Conservation (phyloP, 2,888 invertebrate species). For the Stenurella melanura region DNA sequence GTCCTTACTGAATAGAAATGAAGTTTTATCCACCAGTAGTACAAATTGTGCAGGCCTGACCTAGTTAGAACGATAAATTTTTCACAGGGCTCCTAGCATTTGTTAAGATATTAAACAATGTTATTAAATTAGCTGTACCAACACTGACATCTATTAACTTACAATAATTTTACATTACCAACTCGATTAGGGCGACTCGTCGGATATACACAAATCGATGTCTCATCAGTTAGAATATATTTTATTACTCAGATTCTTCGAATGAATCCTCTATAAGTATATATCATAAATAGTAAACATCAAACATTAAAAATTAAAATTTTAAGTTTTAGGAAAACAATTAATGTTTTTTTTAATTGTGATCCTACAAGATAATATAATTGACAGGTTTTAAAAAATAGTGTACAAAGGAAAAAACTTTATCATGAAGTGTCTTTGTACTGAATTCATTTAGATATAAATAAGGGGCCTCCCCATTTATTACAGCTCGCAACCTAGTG, state of each 20-base stretch:
- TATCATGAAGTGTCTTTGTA: too few relatives aligned
- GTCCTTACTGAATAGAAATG: too few relatives aligned
- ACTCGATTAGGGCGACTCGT: background rate
- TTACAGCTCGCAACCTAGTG: too few relatives aligned
- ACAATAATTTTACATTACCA: conserved; percentile 17
- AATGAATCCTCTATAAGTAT: background rate
- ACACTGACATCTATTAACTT: conserved; percentile 1
- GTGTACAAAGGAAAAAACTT: too few relatives aligned
- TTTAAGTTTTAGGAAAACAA: too few relatives aligned
- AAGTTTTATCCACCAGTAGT: too few relatives aligned
- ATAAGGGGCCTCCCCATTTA: too few relatives aligned
- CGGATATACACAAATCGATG: background rate
- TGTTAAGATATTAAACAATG: conserved; percentile 4
- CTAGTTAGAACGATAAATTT: background rate
- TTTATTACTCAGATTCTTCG: background rate
- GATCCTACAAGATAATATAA: too few relatives aligned
- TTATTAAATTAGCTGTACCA: conserved; percentile 11
- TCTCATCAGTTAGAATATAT: background rate
- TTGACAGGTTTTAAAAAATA: too few relatives aligned
- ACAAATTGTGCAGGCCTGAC: background rate
- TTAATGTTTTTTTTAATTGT: too few relatives aligned
- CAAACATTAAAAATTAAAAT: too few relatives aligned
- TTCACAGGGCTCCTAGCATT: background rate
- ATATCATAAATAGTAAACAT: background rate
- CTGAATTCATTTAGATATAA: too few relatives aligned